These are phyloP conservation scores for Elaphurus davidianus DNA, from an alignment of 2,113 vertebrate genomes.

Conservation along the genomic window DNA sequence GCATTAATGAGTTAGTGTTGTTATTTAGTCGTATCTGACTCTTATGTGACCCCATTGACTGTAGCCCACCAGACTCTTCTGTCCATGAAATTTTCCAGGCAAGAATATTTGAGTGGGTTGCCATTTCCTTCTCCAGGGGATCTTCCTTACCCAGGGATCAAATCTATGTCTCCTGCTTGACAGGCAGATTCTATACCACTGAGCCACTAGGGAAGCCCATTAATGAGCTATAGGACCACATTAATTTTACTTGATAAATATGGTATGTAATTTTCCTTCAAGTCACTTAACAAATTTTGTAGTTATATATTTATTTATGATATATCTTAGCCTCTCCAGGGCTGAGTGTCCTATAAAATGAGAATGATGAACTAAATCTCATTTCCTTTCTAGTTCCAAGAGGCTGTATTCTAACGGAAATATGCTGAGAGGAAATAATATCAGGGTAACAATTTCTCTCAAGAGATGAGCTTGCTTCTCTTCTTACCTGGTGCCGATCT, in stretches of 20 bases:
- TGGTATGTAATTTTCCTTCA: background rate
- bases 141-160: background rate
- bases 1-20: background rate
- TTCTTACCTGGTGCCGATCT: conserved; percentile 78
- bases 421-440: background rate
- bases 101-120: background rate
- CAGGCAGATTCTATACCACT: background rate
- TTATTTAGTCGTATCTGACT: background rate
- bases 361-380: background rate
- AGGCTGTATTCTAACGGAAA: background rate
- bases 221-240: background rate
- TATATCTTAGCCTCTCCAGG: background rate
- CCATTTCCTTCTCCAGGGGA: background rate
- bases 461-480: background rate
- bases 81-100: background rate
- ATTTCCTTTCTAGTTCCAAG: background rate
- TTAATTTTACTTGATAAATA: background rate
- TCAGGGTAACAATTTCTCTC: background rate
- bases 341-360: background rate
- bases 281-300: background rate
- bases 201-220: background rate
- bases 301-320: background rate
- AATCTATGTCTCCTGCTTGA: background rate
- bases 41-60: background rate
- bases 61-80: background rate